Base-by-base conservation (phyloP, 2,113 vertebrate genomes). In the Pithys albifrons region DNA sequence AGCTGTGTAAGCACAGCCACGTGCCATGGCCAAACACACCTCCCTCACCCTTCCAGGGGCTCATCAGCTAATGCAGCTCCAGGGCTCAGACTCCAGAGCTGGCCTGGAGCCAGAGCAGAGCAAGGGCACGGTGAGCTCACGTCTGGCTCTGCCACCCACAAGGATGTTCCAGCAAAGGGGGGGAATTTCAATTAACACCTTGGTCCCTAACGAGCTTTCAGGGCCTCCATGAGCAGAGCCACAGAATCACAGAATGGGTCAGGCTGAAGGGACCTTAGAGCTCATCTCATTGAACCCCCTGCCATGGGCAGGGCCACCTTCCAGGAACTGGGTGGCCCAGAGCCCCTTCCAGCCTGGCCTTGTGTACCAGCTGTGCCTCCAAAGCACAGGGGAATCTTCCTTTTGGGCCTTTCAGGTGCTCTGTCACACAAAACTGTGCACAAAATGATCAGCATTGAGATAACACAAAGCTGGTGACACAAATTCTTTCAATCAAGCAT, bases 111-210 rank as follows among this genome's bases (percentile, higher is more conserved):
- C 89, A 37, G 49, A 28, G 39, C 54, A 64, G 41, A 62, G 41
- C 70, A 75, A 90, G 91, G 88, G 66, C 88, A 88, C 37, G 18
- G 69, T 69, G 93, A 96, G 93, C 91, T 95, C 94, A 90, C 19
- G 70, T 75, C 94, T 85, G 82, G 2, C 88, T 95, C 19, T 85
- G 14, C 77, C 78, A 29, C 14, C 65, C 73, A 4, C 25, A 12
- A 14, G 35, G 6, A 31, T 51, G 43, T 19, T 54, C 65, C 59
- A 5, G 1, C 11, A 8, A 8, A 23, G 31, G 37, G 37, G 27
- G 5, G 16, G 78, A 29, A 76, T 73, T 35, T 9, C 12, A 87
- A 79, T 37, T 27, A 67, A 20, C 58, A 16, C 74, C 37, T 20
- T 9, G 10, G 14, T 3, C 61, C 31, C 59, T 45, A 39, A 28